These are phyloP conservation scores for Seriola quinqueradiata DNA, from an alignment of 2,113 vertebrate genomes.

Conservation along the genomic window DNA sequence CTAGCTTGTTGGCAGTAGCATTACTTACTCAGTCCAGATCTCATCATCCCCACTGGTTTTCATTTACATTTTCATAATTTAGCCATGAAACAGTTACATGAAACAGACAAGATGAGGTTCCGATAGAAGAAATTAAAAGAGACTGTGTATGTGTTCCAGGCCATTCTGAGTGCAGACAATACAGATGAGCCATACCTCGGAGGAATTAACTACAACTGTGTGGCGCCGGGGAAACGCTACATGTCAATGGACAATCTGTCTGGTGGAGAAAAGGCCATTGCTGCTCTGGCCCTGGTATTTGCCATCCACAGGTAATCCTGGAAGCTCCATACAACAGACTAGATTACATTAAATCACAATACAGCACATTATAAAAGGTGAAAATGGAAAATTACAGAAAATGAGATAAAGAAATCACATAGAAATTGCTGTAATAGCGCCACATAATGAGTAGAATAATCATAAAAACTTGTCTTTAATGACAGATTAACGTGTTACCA, in stretches of 20 bases:
- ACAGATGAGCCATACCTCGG: slow-evolving; percentile 95
- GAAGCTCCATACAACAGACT: not conserved
- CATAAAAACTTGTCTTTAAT: not conserved
- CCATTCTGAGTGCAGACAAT: slow-evolving; percentile 93
- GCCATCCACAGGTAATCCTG: slow-evolving; percentile 91
- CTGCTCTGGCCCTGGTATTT: slow-evolving; percentile 94
- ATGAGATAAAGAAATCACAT: not conserved
- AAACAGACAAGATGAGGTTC: not conserved
- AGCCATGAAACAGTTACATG: no score
- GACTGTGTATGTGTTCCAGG: slow-evolving; percentile 78
- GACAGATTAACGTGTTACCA: not conserved
- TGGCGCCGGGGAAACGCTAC: slow-evolving; percentile 95
- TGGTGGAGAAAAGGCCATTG: slow-evolving; percentile 94
- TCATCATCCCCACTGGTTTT: not conserved
- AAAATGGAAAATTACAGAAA: not conserved
- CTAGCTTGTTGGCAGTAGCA: not conserved
- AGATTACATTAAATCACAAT: not conserved
- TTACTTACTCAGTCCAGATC: not conserved
- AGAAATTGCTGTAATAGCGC: not conserved
- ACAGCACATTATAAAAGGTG: not conserved
- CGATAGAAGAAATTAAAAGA: not conserved
- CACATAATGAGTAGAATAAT: not conserved
- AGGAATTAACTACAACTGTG: slow-evolving; percentile 93
- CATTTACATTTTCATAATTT: not conserved
- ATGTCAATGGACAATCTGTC: slow-evolving; percentile 98